Conservation (phyloP, 1,140 invertebrate genomes). For the Drosophila pseudoananassae region DNA sequence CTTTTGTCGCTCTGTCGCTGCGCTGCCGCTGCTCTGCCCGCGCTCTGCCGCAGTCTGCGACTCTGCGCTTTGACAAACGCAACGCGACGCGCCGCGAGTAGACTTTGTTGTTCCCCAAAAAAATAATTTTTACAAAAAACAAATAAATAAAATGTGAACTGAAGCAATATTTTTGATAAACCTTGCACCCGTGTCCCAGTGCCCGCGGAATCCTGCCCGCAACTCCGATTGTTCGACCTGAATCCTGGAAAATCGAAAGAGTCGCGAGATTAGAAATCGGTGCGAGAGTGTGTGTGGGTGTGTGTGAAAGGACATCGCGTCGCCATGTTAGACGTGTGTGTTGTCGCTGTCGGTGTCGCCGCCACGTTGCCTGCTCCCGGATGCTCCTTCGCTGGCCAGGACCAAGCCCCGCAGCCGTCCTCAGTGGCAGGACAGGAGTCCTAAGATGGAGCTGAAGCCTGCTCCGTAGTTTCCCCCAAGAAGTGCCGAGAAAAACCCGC, state of each 20-base stretch:
- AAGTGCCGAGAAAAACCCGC: conserved; percentile 62
- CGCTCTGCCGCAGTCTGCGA: conserved; percentile 7
- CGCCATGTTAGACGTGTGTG: conserved; percentile 53
- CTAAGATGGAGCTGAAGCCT: conserved; percentile 30
- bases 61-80: conserved; percentile 78
- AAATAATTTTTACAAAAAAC: conserved; percentile 4
- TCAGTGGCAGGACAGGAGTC: conserved; percentile 1
- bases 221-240: not conserved
- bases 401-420: conserved; percentile 5
- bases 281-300: conserved; percentile 23
- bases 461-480: conserved; percentile 43
- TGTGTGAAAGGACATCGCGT: conserved; percentile 60
- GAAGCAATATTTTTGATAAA: not conserved
- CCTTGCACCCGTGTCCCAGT: not conserved
- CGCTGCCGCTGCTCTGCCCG: conserved; percentile 5
- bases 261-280: conserved; percentile 54
- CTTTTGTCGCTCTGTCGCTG: conserved; percentile 69
- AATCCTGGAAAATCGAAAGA: conserved; percentile 47
- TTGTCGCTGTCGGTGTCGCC: conserved; percentile 34
- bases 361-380: conserved; percentile 56
- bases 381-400: conserved; percentile 5
- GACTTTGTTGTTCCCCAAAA: conserved; percentile 62
- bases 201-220: not conserved
- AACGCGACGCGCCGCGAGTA: conserved; percentile 77
- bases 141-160: conserved; percentile 13